Evolutionary conservation across 23 tunicate genomes (phyloP).

Genomic region (Ciona savignyi): DNA sequence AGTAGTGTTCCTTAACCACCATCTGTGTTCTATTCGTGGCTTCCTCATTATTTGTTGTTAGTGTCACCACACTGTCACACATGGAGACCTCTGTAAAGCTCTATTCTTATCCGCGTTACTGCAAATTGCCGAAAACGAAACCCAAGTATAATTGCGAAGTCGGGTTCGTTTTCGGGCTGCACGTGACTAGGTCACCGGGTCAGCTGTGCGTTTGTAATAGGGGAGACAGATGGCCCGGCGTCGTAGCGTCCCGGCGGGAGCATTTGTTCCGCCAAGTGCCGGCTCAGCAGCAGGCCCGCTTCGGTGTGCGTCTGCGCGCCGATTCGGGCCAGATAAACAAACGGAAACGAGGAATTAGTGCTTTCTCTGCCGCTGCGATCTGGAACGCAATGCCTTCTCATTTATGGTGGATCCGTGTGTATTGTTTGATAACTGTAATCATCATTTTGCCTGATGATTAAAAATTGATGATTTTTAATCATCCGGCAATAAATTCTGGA

Average conservation of each 20-base stretch:
- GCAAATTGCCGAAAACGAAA: neutral
- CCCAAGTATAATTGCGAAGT: neutral
- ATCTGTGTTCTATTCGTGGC: no score
- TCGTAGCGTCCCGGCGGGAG: neutral
- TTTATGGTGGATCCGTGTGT: neutral
- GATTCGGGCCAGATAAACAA: neutral
- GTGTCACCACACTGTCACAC: neutral
- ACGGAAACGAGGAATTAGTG: neutral
- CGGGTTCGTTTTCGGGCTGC: neutral
- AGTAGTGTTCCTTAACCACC: no score
- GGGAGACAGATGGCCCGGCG: neutral
- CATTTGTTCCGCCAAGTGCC: neutral
- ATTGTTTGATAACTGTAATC: neutral
- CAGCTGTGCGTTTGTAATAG: neutral
- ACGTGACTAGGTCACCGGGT: constrained; percentile 1
- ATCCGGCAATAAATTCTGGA: no score
- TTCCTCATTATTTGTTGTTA: no score
- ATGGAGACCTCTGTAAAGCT: neutral
- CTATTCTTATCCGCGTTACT: neutral
- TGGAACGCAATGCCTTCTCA: neutral
- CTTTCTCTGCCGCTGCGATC: neutral
- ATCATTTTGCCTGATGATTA: no score
- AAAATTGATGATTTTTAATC: no score
- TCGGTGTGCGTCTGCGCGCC: neutral
- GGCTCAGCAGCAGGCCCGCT: neutral